Conservation (phyloP, 2,113 vertebrate genomes). For the Sminthopsis crassicaudata region DNA sequence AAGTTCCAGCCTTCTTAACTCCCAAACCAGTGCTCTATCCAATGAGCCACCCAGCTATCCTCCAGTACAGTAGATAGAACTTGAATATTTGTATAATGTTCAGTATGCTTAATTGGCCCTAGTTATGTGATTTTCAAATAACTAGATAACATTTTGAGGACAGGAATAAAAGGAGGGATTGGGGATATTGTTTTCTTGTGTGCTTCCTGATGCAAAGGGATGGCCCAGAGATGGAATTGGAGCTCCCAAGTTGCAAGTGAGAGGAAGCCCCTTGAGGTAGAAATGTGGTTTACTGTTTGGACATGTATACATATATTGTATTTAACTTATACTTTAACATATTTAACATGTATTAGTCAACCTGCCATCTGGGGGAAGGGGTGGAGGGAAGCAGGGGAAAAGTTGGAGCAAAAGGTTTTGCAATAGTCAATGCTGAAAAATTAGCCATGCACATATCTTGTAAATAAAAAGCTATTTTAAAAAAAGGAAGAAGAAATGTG, state of each 20-base stretch:
- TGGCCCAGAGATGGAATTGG: no score
- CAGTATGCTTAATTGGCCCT: slow-evolving; percentile 15
- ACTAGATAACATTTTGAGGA: slow-evolving; percentile 20
- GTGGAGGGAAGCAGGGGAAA: no score
- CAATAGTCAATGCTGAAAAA: no score
- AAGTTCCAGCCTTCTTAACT: neutral
- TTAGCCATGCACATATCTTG: no score
- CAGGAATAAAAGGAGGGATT: neutral
- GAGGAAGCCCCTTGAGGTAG: neutral
- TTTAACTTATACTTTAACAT: no score
- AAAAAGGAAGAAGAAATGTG: no score
- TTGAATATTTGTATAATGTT: neutral
- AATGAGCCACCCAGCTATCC: neutral
- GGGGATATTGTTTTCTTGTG: neutral
- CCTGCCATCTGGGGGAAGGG: no score
- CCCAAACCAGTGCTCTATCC: neutral
- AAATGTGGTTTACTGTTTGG: neutral
- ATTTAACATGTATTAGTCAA: no score
- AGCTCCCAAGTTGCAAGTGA: neutral
- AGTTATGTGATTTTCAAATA: slow-evolving; percentile 6
- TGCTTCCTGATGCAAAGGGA: neutral
- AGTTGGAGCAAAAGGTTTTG: no score
- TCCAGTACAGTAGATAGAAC: neutral
- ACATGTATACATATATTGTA: no score
- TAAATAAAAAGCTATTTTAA: no score